phyloP scores from a whole-genome alignment of 2,888 invertebrate genomes.

The Meta bourneti region DNA sequence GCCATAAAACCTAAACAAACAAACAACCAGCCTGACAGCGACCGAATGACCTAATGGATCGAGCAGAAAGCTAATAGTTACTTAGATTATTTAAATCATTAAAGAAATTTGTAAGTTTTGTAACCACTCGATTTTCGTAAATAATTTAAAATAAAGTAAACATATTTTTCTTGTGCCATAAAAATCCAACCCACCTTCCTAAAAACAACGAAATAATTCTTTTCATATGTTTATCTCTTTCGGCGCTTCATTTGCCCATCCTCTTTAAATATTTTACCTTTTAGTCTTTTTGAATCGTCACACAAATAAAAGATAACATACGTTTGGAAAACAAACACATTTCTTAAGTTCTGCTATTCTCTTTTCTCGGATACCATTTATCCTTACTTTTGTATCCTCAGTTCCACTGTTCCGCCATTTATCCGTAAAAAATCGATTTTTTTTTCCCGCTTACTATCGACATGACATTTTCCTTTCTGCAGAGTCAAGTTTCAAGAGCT shows the following conservation, averaged over 20 bases:
- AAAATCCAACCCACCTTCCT: too few species aligned
- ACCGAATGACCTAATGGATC: too few species aligned
- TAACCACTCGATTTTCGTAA: too few species aligned
- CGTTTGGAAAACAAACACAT: slow-evolving; percentile 28
- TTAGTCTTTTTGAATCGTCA: background rate
- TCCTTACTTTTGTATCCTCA: slow-evolving; percentile 40
- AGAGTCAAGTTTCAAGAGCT: slow-evolving; percentile 66
- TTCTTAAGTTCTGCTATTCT: slow-evolving; percentile 10
- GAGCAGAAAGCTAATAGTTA: too few species aligned
- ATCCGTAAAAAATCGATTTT: slow-evolving; percentile 15
- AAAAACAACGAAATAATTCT: too few species aligned
- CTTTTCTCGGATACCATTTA: slow-evolving; percentile 20
- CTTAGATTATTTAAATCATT: too few species aligned
- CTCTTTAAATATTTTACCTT: background rate
- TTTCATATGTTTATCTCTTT: background rate
- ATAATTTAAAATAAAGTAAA: too few species aligned
- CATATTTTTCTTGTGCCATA: too few species aligned
- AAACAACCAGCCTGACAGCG: too few species aligned
- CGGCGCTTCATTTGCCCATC: background rate
- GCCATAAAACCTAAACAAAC: too few species aligned
- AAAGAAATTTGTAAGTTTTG: too few species aligned
- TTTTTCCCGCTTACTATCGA: slow-evolving; percentile 42
- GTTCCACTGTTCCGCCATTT: slow-evolving; percentile 46
- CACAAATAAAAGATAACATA: background rate
- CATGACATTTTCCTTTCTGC: slow-evolving; percentile 69